These are phyloP conservation scores for Caenorhabditis sp. DNA, from an alignment of 2,888 invertebrate genomes.

Conservation along the genomic window DNA sequence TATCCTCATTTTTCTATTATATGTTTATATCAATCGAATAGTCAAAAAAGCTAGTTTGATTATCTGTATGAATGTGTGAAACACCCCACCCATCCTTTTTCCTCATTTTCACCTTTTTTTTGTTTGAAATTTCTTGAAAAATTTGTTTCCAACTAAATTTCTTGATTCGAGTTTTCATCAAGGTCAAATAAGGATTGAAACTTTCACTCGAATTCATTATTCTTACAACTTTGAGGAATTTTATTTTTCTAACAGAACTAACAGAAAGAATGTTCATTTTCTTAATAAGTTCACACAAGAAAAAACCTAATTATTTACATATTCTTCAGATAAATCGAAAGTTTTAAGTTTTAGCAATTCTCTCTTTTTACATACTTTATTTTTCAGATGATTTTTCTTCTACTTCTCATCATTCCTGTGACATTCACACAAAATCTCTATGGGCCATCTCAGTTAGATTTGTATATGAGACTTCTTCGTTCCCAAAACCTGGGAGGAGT, in stretches of 20 bases:
- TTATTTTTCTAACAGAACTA: too few relatives aligned
- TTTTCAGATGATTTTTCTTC: background rate
- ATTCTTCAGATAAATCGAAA: background rate
- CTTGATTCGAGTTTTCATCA: background rate
- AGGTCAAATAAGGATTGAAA: background rate
- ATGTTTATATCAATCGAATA: slow-evolving; percentile 34
- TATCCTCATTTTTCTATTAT: background rate
- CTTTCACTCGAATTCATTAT: background rate
- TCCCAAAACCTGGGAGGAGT: slow-evolving; percentile 32
- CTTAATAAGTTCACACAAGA: background rate
- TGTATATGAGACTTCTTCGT: slow-evolving; percentile 27
- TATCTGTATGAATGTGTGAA: slow-evolving; percentile 31
- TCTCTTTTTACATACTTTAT: background rate
- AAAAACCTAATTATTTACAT: background rate
- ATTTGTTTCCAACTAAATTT: background rate
- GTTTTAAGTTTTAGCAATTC: background rate
- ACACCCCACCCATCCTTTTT: slow-evolving; percentile 19
- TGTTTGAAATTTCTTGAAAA: background rate
- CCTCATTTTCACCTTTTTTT: slow-evolving; percentile 5
- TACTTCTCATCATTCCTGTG: background rate
- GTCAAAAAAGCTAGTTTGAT: slow-evolving; percentile 37
- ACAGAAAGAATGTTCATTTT: background rate
- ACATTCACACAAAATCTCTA: slow-evolving; percentile 24
- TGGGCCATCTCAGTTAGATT: slow-evolving; percentile 37
- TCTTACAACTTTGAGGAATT: background rate